Evolutionary conservation across 2,113 vertebrate genomes (phyloP).

Genomic region (Heptranchias perlo): DNA sequence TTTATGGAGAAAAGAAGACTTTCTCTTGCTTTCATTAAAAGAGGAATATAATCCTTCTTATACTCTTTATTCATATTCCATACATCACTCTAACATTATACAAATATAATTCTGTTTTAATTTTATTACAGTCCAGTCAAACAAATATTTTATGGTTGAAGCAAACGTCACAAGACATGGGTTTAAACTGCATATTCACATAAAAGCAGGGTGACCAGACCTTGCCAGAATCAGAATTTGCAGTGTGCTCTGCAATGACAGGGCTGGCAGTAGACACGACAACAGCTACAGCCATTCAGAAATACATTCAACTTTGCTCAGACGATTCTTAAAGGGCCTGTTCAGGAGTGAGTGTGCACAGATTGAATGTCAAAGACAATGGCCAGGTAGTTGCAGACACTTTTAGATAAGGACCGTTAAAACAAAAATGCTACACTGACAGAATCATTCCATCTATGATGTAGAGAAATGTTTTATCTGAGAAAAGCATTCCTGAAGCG

Average conservation of each 20-base stretch:
- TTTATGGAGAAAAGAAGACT: background rate
- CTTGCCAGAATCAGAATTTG: conserved; percentile 7
- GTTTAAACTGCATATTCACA: conserved; percentile 1
- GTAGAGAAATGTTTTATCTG: background rate
- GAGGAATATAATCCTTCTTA: background rate
- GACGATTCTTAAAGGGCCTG: background rate
- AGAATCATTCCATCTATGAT: background rate
- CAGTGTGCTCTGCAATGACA: background rate
- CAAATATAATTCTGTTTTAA: conserved; percentile 34
- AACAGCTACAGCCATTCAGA: background rate
- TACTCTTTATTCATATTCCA: conserved; percentile 29
- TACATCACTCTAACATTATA: conserved; percentile 22
- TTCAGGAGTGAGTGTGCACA: background rate
- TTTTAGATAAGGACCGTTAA: background rate
- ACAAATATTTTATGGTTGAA: conserved; percentile 27
- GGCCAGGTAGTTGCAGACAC: background rate
- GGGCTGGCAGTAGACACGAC: background rate
- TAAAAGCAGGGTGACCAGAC: conserved; percentile 22
- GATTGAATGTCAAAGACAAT: background rate
- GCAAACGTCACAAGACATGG: background rate
- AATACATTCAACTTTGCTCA: background rate
- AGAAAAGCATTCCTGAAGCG: background rate
- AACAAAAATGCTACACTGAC: background rate
- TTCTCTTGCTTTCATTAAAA: background rate
- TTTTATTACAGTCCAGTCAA: conserved; percentile 30